Evolutionary conservation across 2,797 vertebrate species (phyloP).

Genomic region (Atherinosoma microstoma): DNA sequence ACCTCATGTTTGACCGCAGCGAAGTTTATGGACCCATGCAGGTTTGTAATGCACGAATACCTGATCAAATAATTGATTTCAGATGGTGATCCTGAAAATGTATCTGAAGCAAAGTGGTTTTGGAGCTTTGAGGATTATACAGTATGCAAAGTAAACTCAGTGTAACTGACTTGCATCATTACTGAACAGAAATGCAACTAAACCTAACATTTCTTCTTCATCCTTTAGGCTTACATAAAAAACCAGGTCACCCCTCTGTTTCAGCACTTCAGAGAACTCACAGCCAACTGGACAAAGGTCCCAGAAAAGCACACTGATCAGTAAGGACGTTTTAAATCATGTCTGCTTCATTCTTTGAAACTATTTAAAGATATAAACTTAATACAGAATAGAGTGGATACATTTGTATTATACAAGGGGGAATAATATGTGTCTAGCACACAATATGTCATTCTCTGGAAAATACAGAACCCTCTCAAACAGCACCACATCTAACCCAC

Average conservation of each 20-base stretch:
- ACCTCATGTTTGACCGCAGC: constrained; percentile 90
- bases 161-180: background rate
- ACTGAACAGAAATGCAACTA: background rate
- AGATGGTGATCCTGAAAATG: background rate
- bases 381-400: no score
- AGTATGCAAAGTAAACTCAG: background rate
- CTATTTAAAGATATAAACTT: no score
- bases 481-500: background rate
- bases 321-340: constrained; percentile 78
- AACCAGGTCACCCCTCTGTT: constrained; percentile 88
- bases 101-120: background rate
- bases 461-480: no score
- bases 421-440: background rate
- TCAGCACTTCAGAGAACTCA: constrained; percentile 58
- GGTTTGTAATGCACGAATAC: constrained; percentile 73
- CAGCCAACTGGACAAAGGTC: constrained; percentile 51
- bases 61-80: background rate
- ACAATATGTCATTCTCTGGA: background rate
- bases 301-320: constrained; percentile 83
- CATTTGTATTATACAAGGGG: background rate
- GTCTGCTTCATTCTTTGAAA: constrained; percentile 4
- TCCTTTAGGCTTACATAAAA: constrained; percentile 84
- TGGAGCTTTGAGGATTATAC: background rate
- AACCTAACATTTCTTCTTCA: constrained; percentile 14
- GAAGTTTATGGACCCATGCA: constrained; percentile 90